Percentiles rank a stretch among this genome's conserved stretches.
Conservation (phyloP, 2,888 invertebrate species). For the Aelia acuminata region DNA sequence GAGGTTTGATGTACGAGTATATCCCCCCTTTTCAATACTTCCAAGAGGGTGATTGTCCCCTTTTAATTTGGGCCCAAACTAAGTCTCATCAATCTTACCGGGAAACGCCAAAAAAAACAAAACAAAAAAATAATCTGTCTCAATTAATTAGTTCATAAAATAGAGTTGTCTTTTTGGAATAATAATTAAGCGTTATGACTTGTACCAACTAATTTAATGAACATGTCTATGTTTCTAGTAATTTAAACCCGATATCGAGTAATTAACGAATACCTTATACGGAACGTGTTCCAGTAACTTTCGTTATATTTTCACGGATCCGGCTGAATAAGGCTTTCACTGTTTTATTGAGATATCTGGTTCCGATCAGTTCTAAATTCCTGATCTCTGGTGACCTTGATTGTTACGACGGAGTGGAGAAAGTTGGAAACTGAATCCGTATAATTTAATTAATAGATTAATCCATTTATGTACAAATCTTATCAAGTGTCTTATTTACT, state of each 20-base stretch:
- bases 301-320: neutral
- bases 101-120: too few species aligned
- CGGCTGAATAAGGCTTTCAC: slow-evolving; percentile 7
- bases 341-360: slow-evolving; percentile 6
- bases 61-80: too few species aligned
- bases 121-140: too few species aligned
- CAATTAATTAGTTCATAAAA: too few species aligned
- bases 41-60: too few species aligned
- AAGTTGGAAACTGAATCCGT: neutral
- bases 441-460: neutral
- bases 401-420: neutral
- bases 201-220: too few species aligned
- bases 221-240: too few species aligned
- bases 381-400: slow-evolving; percentile 3
- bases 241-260: neutral
- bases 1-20: too few species aligned
- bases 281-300: neutral
- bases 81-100: too few species aligned
- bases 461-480: neutral
- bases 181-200: too few species aligned
- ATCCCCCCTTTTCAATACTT: too few species aligned
- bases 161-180: too few species aligned
- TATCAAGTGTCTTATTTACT: neutral
- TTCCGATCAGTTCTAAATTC: neutral
- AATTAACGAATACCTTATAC: neutral